Conservation (phyloP, 1,140 invertebrate genomes). For the Apis laboriosa region DNA sequence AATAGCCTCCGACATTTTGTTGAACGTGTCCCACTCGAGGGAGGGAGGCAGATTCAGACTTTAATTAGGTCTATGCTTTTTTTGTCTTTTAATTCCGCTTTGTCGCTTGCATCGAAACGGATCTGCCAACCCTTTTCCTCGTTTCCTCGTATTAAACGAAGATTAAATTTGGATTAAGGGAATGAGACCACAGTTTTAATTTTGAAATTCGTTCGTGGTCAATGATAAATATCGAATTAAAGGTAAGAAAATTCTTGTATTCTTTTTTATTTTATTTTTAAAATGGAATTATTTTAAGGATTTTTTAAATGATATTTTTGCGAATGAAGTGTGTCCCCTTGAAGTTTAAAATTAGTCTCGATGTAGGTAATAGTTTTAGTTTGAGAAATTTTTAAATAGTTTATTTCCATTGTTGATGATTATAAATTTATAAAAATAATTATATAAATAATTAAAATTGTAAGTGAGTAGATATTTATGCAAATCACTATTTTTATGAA, state of each 20-base stretch:
- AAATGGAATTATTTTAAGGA: no score
- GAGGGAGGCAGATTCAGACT: slow-evolving; percentile 13
- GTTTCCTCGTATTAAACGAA: slow-evolving; percentile 8
- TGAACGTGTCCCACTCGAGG: slow-evolving; percentile 2
- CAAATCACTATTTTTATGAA: no score
- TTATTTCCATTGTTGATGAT: no score
- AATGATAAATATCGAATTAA: background rate
- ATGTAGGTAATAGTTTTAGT: no score
- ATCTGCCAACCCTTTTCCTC: background rate
- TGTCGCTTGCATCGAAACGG: slow-evolving; percentile 4
- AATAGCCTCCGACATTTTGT: background rate
- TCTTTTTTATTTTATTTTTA: background rate
- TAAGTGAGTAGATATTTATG: no score
- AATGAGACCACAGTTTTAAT: background rate
- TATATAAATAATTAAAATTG: no score
- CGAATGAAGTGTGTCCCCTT: no score
- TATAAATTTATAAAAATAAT: no score
- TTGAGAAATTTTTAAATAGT: no score
- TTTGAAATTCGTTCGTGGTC: background rate
- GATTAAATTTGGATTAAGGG: slow-evolving; percentile 18
- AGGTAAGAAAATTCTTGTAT: background rate
- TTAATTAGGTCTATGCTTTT: slow-evolving; percentile 31
- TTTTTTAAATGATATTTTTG: no score
- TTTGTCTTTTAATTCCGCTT: slow-evolving; percentile 31
- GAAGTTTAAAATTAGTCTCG: no score